A percentile compares a stretch with the other conserved stretches of the same genome.
Evolutionary conservation across 2,113 vertebrate genomes (phyloP).

Genomic region (Murina feae): DNA sequence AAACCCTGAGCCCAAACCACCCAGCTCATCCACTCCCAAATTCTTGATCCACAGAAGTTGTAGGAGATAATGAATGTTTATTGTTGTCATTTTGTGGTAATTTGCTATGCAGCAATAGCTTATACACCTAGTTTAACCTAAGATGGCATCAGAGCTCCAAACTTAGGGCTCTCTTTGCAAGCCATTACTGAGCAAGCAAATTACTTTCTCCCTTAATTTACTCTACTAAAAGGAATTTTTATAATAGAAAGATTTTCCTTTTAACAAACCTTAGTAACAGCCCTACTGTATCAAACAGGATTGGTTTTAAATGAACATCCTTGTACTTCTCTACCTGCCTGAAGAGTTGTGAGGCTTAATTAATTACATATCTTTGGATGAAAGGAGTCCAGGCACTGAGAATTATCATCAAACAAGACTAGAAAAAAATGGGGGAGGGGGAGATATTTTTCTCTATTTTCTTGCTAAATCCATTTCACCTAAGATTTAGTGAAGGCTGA

Average conservation of each 20-base stretch:
- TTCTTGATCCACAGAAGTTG: not conserved
- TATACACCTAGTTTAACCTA: not conserved
- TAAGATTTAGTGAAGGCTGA: constrained; percentile 55
- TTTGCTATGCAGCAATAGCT: not conserved
- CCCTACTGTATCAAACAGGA: constrained; percentile 60
- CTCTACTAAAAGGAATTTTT: constrained; percentile 47
- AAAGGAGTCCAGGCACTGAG: constrained; percentile 54
- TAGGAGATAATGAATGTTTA: not conserved
- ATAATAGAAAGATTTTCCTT: constrained; percentile 46
- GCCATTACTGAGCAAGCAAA: not conserved
- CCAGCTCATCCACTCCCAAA: not conserved
- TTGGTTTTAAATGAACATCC: constrained; percentile 68
- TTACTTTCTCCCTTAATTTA: constrained; percentile 45
- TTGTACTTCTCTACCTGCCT: constrained; percentile 61
- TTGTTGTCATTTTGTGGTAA: not conserved
- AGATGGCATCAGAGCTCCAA: not conserved
- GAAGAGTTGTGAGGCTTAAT: constrained; percentile 71
- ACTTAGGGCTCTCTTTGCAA: not conserved
- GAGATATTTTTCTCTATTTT: constrained; percentile 43
- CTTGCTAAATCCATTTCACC: constrained; percentile 71
- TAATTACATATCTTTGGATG: constrained; percentile 71
- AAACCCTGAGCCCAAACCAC: not conserved
- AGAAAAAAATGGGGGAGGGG: constrained; percentile 50
- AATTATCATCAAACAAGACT: constrained; percentile 64
- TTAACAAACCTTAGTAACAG: constrained; percentile 54